Conservation (phyloP, 2,888 invertebrate genomes). For the Autographa pulchrina region DNA sequence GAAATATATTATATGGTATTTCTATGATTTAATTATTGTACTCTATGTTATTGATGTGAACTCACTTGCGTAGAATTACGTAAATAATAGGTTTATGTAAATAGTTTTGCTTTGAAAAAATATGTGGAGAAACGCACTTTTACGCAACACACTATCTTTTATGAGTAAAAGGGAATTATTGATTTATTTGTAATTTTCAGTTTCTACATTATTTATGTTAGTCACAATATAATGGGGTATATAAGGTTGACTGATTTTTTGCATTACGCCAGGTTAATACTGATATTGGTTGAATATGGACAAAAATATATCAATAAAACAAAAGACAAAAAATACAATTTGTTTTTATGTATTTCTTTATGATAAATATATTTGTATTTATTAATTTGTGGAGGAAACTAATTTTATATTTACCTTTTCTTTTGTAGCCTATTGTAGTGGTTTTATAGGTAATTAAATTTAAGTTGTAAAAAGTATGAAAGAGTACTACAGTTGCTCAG, state of each 20-base stretch:
- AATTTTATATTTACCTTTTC: conserved; percentile 67
- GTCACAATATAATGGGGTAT: conserved; percentile 57
- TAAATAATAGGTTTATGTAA: conserved; percentile 82
- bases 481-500: conserved; percentile 75
- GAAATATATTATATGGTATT: conserved; percentile 68
- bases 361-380: conserved; percentile 45
- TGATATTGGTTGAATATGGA: conserved; percentile 46
- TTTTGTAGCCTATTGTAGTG: conserved; percentile 78
- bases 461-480: conserved; percentile 80
- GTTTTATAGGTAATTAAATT: conserved; percentile 79
- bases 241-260: conserved; percentile 59
- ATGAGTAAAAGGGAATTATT: conserved; percentile 50
- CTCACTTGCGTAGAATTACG: conserved; percentile 74
- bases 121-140: conserved; percentile 60
- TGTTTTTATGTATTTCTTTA: conserved; percentile 34
- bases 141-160: conserved; percentile 62
- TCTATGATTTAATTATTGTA: conserved; percentile 71
- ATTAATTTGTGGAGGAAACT: conserved; percentile 71
- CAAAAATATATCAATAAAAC: conserved; percentile 53
- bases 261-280: conserved; percentile 45
- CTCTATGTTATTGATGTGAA: conserved; percentile 68
- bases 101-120: conserved; percentile 79
- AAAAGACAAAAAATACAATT: conserved; percentile 52
- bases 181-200: conserved; percentile 49
- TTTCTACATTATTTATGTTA: conserved; percentile 45